Base-by-base conservation (phyloP, 2,888 invertebrate species). In the Clunio marinus region DNA sequence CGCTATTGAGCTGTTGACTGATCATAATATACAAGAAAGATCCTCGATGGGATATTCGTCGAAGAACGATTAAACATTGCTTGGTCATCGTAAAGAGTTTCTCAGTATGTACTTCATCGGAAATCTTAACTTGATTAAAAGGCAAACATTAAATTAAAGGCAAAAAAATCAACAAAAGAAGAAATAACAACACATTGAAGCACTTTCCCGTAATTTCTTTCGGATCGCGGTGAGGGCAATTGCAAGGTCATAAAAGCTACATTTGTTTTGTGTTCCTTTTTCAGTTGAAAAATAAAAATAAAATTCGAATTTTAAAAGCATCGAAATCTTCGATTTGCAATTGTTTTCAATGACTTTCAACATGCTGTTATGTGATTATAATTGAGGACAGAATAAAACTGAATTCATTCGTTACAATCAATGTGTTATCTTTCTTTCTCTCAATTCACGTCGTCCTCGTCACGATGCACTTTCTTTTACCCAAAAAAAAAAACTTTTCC, bases 271-370 rank as follows among this genome's bases (percentile, higher is more conserved):
- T 41, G 41, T n/a, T 41, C 32, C 32, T 7, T 32, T n/a, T 32
- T 32, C 32, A 32, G 4, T 10, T 15, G 41, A 41, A 41, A 41
- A 41, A 41, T 32, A 4, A 8, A 41, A 15, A 15, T 15, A 15
- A 41, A 41, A 10, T 10, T 41, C 41, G 41, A 41, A 41, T 41
- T 41, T 15, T n/a, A n/a, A n/a, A n/a, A n/a, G n/a, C n/a, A n/a
- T n/a, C n/a, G n/a, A n/a, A n/a, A n/a, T 10, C 41, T 41, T 51
- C 22, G 20, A 51, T 22, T 51, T 51, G 51, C 51, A 51, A 51
- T 51, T 51, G 51, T 51, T 57, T 57, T 13, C 57, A 27, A 57
- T 57, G 57, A 57, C 57, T 57, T 57, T 57, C 57, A 57, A 57
- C 25, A 57, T 57, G 57, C 28, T 57, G 24, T 27, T 25, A 57